Base-by-base conservation (phyloP, 2,113 vertebrate genomes). In the Phasianus colchicus region DNA sequence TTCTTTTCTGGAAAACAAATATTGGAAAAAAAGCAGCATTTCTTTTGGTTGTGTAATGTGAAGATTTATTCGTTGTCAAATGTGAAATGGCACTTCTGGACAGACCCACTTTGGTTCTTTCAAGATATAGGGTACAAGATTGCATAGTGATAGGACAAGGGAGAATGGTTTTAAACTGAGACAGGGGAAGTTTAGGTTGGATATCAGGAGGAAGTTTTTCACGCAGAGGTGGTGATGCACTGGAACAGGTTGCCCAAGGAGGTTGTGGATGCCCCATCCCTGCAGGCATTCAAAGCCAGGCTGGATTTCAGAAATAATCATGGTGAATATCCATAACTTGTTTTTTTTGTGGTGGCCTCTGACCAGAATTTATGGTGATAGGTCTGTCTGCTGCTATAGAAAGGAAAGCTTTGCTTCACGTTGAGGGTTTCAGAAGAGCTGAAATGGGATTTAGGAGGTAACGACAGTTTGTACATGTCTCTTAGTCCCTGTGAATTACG, bases 11-110 rank as follows among this genome's bases (percentile, higher is more conserved):
- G 57, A 88, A 86, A 84, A 60, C 75, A 96, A 94, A 90, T 87
- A 81, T 29, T 94, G 89, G 75, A 76, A 96, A 95, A 71, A 71
- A 95, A 95, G 85, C 86, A 79, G 64, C 63, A 32, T 95, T 96
- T 88, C 45, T 86, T 77, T 66, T 75, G 70, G 71, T 52, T 76
- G 74, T 79, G 48, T 86, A 83, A 79, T 70, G 54, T 34, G 55
- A 93, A 93, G 77, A 76, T 79, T 55, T 73, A 48, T 83, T 90
- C 43, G 36, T 3, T 58, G 27, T 66, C 7, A 5, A 47, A 6
- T 75, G 72, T 73, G 89, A 67, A 90, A 88, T 60, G 63, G 67
- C 24, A 40, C 25, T 92, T 83, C 27, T 55, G 72, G 63, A 83
- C 60, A 76, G 83, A 80, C 43, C n/a, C 40, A 19, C 74, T 83